Base-by-base conservation (phyloP, 2,888 invertebrate genomes). In the Apamea sordens region DNA sequence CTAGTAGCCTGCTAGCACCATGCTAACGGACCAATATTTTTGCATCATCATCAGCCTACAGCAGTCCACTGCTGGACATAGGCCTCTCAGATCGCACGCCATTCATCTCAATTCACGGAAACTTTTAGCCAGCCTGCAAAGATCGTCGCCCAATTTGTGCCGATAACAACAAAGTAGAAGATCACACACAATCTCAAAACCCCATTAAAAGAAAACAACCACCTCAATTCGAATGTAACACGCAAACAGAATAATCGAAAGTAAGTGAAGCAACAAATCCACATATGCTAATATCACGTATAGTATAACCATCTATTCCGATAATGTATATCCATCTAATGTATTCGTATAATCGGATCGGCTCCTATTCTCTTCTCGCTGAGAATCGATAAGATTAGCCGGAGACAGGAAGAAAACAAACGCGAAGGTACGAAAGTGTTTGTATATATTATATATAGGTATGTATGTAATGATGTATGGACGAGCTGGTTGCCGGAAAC, bases 301-400 rank as follows among this genome's bases (percentile, higher is more conserved):
- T 69, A n/a, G n/a, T n/a, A 77, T 87, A 77, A 36, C 74, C 63
- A 76, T 82, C 64, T 78, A 80, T 79, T 70, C 69, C 32, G 71
- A 76, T 80, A 89, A 89, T 74, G 63, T 82, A 70, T 79, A 81
- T 81, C 69, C 50, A 59, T 84, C 69, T 84, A 85, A 85, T 85
- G 82, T 80, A 89, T 87, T 87, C 85, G 56, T 82, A 85, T 85
- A 89, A 87, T 88, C 88, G 89, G 88, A 88, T 88, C 79, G 63
- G 61, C 59, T 74, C 56, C 70, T 64, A 73, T 85, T 83, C 79
- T 73, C 71, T 79, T 82, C 78, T 73, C 75, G 63, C 78, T 68
- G 72, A 47, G 65, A 85, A 87, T 89, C 84, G 76, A 89, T 89
- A 87, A 73, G 84, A 79, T 80, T 85, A 83, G 67, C 67, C 50